phyloP scores from a whole-genome alignment of 2,888 invertebrate species.

The Homarus gammarus region DNA sequence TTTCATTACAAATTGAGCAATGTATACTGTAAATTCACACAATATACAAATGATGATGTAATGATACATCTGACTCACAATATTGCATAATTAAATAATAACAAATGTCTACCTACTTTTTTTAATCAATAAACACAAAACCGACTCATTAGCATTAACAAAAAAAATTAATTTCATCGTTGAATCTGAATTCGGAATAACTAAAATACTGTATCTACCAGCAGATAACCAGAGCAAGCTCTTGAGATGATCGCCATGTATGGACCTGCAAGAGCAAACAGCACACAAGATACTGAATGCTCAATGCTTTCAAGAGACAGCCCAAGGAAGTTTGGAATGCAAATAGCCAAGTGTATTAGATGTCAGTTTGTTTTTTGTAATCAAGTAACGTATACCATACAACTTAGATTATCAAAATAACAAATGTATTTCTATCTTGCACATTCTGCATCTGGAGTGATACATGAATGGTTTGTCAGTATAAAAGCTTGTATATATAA shows the following conservation, averaged over 20 bases:
- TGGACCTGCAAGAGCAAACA: neutral
- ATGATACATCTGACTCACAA: slow-evolving; percentile 6
- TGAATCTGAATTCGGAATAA: neutral
- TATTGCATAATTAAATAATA: slow-evolving; percentile 22
- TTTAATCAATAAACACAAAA: slow-evolving; percentile 7
- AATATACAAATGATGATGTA: slow-evolving; percentile 31
- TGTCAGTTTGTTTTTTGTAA: neutral
- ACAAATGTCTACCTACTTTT: neutral
- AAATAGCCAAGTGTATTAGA: slow-evolving; percentile 11
- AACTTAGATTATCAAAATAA: neutral
- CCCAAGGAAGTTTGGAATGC: slow-evolving; percentile 7
- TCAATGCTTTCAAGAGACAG: slow-evolving; percentile 1
- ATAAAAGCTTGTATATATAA: slow-evolving; percentile 9
- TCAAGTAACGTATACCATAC: neutral
- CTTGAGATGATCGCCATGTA: neutral
- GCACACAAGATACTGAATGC: neutral
- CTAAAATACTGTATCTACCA: slow-evolving; percentile 9
- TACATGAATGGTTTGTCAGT: neutral
- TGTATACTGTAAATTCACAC: slow-evolving; percentile 46
- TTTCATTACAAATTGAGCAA: slow-evolving; percentile 62
- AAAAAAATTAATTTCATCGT: neutral
- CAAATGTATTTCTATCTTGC: neutral
- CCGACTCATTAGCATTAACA: neutral
- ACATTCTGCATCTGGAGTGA: neutral
- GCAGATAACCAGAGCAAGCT: neutral